These are phyloP conservation scores for Arctopsyche grandis DNA, from an alignment of 1,140 invertebrate species.

Conservation along the genomic window DNA sequence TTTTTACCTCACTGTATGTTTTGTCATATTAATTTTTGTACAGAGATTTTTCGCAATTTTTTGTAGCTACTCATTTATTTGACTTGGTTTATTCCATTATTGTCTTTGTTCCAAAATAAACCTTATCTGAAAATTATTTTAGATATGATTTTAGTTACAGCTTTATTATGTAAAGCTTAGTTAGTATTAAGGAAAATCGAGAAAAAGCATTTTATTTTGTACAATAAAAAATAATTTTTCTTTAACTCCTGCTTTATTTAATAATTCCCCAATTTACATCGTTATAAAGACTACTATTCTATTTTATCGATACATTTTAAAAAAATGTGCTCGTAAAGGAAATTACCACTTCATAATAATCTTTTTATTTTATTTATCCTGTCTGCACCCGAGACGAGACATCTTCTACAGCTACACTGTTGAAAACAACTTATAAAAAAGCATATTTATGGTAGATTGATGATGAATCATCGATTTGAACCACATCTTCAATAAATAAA, in stretches of 20 bases:
- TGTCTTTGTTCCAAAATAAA: not conserved
- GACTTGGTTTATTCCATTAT: not conserved
- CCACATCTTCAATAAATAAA: too few relatives aligned
- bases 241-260: not conserved
- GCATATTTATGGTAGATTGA: too few relatives aligned
- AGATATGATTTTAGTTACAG: not conserved
- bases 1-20: not conserved
- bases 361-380: too few relatives aligned
- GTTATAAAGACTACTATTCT: not conserved
- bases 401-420: not conserved
- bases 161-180: not conserved
- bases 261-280: not conserved
- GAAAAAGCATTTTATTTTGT: conserved; percentile 25
- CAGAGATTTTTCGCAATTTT: not conserved
- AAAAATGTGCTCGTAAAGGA: not conserved
- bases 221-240: conserved; percentile 18
- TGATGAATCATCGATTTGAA: too few relatives aligned
- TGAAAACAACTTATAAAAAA: not conserved
- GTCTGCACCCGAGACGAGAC: not conserved
- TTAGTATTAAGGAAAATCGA: not conserved
- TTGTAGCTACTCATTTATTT: too few relatives aligned
- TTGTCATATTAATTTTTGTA: not conserved
- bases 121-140: not conserved
- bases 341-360: too few relatives aligned
- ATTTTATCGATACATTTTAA: not conserved